These are phyloP conservation scores for Calosoma granatense DNA, from an alignment of 1,140 invertebrate species.

Conservation along the genomic window DNA sequence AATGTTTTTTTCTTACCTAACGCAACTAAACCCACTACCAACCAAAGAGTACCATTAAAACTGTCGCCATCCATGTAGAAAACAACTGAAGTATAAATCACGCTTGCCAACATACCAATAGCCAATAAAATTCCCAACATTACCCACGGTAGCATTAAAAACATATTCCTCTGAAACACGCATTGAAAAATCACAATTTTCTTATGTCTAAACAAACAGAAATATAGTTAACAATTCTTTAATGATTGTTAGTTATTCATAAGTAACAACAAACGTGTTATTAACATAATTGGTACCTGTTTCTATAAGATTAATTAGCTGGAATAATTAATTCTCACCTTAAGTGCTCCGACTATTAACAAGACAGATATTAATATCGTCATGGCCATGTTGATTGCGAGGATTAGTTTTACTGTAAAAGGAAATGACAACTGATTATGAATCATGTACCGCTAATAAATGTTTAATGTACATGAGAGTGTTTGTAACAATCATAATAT, in stretches of 20 bases:
- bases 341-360: constrained; percentile 61
- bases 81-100: constrained; percentile 62
- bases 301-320: constrained; percentile 8
- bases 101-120: constrained; percentile 59
- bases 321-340: constrained; percentile 43
- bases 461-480: background rate
- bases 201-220: constrained; percentile 16
- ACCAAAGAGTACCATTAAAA: constrained; percentile 45
- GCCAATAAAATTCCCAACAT: constrained; percentile 64
- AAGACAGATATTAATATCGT: constrained; percentile 65
- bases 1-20: too few relatives aligned
- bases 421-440: constrained; percentile 16
- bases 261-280: too few relatives aligned
- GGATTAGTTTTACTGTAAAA: constrained; percentile 60
- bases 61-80: constrained; percentile 50
- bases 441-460: background rate
- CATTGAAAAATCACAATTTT: constrained; percentile 13
- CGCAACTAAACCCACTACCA: constrained; percentile 49
- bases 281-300: too few relatives aligned
- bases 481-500: background rate
- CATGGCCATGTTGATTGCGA: constrained; percentile 70
- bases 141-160: constrained; percentile 73
- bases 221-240: constrained; percentile 11
- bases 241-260: constrained; percentile 7
- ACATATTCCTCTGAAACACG: constrained; percentile 57